Percentiles rank a stretch among this genome's conserved stretches.
phyloP scores from a whole-genome alignment of 2,888 invertebrate species.

The Phyllotreta cruciferae region DNA sequence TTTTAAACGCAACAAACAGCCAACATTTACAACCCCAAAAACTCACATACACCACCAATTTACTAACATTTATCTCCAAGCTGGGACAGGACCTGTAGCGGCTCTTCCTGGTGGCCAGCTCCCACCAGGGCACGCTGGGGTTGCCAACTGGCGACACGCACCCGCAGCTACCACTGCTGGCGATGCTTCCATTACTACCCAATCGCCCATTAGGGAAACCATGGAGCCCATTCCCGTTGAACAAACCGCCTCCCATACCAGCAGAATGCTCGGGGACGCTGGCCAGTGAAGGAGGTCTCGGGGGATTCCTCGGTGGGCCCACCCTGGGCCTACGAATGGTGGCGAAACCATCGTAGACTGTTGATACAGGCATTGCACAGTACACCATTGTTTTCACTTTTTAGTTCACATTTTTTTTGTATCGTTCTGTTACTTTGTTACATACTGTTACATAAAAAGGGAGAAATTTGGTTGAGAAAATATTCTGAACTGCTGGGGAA shows the following conservation, averaged over 20 bases:
- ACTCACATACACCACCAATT: slow-evolving; percentile 6
- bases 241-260: slow-evolving; percentile 12
- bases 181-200: too few species aligned
- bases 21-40: too few species aligned
- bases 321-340: slow-evolving; percentile 74
- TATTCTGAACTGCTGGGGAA: too few species aligned
- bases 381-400: slow-evolving; percentile 29
- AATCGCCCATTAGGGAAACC: background rate
- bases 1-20: too few species aligned
- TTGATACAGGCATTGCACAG: slow-evolving; percentile 57
- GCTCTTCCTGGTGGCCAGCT: slow-evolving; percentile 78
- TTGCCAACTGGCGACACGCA: slow-evolving; percentile 55
- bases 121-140: slow-evolving; percentile 87
- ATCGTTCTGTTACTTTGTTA: too few species aligned
- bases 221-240: slow-evolving; percentile 7
- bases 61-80: slow-evolving; percentile 62
- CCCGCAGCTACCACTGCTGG: slow-evolving; percentile 13
- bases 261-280: slow-evolving; percentile 62
- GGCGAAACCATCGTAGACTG: slow-evolving; percentile 86
- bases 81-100: slow-evolving; percentile 85
- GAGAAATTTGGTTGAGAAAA: too few species aligned
- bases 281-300: slow-evolving; percentile 57
- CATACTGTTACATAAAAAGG: too few species aligned
- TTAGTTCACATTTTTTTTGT: too few species aligned
- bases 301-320: slow-evolving; percentile 54